Percentiles rank a stretch among this genome's conserved stretches.
These are phyloP conservation scores for Nannoperca obscura DNA, from an alignment of 2,797 vertebrate species.

Conservation along the genomic window DNA sequence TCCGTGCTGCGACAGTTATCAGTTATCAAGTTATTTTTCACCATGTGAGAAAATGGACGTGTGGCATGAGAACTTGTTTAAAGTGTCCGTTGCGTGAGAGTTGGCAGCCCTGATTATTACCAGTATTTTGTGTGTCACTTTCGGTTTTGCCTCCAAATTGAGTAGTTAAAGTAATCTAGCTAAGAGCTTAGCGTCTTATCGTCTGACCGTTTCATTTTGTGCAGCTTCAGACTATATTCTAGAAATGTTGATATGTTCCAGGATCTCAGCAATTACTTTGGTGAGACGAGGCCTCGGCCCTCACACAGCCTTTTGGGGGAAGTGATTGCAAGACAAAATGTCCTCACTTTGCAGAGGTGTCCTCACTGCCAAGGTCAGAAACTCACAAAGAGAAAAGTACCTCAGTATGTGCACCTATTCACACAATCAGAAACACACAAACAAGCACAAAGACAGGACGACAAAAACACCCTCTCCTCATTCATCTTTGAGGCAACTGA, in stretches of 20 bases:
- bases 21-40: too few species aligned
- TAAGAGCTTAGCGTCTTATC: neutral
- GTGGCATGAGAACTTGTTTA: too few species aligned
- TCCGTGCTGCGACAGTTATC: too few species aligned
- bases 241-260: neutral
- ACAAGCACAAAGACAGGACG: conserved; percentile 35
- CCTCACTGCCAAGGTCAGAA: conserved; percentile 44
- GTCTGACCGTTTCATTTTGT: too few species aligned
- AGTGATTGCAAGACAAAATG: conserved; percentile 12
- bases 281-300: neutral
- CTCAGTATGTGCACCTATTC: conserved; percentile 1
- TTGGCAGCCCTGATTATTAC: too few species aligned
- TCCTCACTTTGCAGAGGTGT: conserved; percentile 20
- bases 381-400: conserved; percentile 23
- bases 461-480: conserved; percentile 44
- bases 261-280: neutral
- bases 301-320: conserved; percentile 23
- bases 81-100: too few species aligned
- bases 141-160: too few species aligned
- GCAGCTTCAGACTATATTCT: too few species aligned
- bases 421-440: conserved; percentile 34
- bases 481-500: conserved; percentile 49
- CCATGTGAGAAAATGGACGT: too few species aligned
- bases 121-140: too few species aligned
- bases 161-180: too few species aligned